Percentiles rank a stretch among this genome's conserved stretches.
Evolutionary conservation across 2,888 invertebrate species (phyloP).

Genomic region (Drosophila colorata): DNA sequence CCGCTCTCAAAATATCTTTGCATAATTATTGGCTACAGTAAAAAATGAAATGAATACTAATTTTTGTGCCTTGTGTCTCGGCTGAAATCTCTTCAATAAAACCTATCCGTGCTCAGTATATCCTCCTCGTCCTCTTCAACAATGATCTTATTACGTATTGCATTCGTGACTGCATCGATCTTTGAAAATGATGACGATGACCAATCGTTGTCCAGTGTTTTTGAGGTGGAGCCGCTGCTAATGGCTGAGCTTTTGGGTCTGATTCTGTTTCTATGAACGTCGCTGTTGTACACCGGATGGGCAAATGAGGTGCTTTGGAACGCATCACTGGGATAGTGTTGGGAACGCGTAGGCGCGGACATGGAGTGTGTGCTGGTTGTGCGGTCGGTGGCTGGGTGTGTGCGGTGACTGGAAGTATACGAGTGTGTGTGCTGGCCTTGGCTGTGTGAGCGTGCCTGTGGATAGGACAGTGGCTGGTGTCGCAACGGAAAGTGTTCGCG

Average conservation of each 20-base stretch:
- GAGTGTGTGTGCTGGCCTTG: constrained; percentile 29
- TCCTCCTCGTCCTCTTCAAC: constrained; percentile 83
- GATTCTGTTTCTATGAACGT: constrained; percentile 24
- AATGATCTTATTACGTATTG: constrained; percentile 82
- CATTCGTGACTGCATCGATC: constrained; percentile 76
- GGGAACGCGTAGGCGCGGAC: constrained; percentile 10
- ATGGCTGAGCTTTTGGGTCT: constrained; percentile 32
- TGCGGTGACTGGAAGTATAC: constrained; percentile 26
- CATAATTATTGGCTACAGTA: background rate
- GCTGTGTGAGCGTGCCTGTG: constrained; percentile 57
- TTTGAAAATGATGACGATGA: constrained; percentile 67
- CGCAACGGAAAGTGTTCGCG: constrained; percentile 68
- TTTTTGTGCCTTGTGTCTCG: constrained; percentile 50
- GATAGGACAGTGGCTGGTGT: constrained; percentile 70
- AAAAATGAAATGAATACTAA: constrained; percentile 16
- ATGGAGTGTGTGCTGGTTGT: constrained; percentile 19
- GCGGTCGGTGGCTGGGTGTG: constrained; percentile 20
- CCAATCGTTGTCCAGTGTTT: constrained; percentile 68
- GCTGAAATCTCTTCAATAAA: constrained; percentile 85
- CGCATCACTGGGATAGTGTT: constrained; percentile 40
- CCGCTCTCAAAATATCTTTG: constrained; percentile 11
- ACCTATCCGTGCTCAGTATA: constrained; percentile 83
- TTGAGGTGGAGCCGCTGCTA: constrained; percentile 31
- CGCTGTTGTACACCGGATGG: constrained; percentile 47
- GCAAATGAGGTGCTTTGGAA: constrained; percentile 68